These are phyloP conservation scores for Meriones unguiculatus DNA, from an alignment of 2,113 vertebrate genomes.

Conservation along the genomic window DNA sequence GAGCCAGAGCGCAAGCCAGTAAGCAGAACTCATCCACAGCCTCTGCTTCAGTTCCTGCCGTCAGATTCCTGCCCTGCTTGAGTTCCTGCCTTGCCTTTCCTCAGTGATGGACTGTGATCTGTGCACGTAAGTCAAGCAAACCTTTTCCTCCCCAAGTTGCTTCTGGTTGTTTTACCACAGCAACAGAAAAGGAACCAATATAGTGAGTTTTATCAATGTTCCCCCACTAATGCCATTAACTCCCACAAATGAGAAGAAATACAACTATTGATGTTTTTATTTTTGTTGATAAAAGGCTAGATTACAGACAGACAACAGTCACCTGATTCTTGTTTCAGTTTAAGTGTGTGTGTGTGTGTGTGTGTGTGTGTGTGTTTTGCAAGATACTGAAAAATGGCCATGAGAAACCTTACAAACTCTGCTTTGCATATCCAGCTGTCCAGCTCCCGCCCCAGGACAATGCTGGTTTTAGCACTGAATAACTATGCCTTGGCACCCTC, in stretches of 20 bases:
- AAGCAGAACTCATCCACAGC: too few species aligned
- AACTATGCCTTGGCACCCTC: background rate
- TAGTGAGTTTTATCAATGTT: background rate
- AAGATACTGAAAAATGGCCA: background rate
- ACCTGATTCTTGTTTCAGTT: background rate
- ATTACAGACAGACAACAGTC: background rate
- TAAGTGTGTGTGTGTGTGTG: too few species aligned
- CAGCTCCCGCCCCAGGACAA: background rate
- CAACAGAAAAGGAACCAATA: background rate
- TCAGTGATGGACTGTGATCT: background rate
- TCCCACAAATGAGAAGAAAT: background rate
- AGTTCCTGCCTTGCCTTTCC: too few species aligned
- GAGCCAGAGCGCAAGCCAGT: background rate
- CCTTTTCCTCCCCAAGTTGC: background rate
- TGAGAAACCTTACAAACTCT: background rate
- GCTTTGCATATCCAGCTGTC: background rate
- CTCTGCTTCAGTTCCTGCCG: background rate
- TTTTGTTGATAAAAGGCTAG: background rate
- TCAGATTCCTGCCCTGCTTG: background rate
- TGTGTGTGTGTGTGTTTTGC: background rate
- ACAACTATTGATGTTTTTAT: background rate
- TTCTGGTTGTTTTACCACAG: background rate
- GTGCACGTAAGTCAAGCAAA: background rate
- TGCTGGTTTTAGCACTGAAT: background rate
- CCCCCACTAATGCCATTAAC: background rate